Evolutionary conservation across 2,797 vertebrate species (phyloP).

Genomic region (Megaceryle alcyon): DNA sequence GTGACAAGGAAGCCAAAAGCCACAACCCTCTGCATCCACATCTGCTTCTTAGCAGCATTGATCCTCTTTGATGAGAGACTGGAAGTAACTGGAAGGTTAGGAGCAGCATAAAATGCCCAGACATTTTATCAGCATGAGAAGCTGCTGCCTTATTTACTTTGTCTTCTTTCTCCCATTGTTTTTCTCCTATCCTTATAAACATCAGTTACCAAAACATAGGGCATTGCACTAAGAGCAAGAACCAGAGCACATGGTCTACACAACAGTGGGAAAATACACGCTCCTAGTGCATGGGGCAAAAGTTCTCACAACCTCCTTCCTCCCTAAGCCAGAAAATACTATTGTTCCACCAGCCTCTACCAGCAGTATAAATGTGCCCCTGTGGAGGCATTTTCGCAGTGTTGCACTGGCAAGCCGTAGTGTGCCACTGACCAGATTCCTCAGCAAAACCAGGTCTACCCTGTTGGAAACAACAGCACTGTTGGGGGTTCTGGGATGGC

Average conservation of each 20-base stretch:
- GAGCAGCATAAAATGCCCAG: background rate
- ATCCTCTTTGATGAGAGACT: background rate
- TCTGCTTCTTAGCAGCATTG: background rate
- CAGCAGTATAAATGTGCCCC: background rate
- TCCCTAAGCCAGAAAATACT: background rate
- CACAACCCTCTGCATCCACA: rapidly evolving
- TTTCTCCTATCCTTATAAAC: background rate
- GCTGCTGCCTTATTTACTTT: background rate
- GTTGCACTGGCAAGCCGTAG: background rate
- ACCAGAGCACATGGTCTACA: background rate
- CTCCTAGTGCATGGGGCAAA: background rate
- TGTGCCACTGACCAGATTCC: background rate
- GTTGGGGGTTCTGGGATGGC: background rate
- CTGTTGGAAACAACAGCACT: background rate
- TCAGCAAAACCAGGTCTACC: background rate
- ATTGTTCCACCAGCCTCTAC: background rate
- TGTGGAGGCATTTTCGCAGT: background rate
- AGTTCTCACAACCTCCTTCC: background rate
- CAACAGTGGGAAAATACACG: background rate
- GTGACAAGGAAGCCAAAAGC: background rate
- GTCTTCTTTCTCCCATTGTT: background rate
- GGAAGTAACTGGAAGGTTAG: background rate
- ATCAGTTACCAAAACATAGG: background rate
- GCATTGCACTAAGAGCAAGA: background rate
- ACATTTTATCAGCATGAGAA: background rate